Evolutionary conservation across 2,113 vertebrate species (phyloP).

Genomic region (Bubo scandiacus): DNA sequence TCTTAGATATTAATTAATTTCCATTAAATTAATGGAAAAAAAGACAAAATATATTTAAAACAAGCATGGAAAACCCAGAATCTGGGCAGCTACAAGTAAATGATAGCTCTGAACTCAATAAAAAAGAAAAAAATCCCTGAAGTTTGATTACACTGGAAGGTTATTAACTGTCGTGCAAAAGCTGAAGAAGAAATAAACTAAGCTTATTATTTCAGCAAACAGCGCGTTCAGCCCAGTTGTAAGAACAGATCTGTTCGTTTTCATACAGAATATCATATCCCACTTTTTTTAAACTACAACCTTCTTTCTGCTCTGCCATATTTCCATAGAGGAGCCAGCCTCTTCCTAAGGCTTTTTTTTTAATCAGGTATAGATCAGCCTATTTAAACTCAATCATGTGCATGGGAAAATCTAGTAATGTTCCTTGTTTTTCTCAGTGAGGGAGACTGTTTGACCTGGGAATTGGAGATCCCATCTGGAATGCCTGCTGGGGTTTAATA

Average conservation of each 20-base stretch:
- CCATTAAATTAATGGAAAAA: neutral
- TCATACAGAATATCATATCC: neutral
- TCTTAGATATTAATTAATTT: neutral
- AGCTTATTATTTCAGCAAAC: neutral
- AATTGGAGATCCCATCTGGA: neutral
- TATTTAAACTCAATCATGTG: neutral
- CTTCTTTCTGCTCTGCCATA: neutral
- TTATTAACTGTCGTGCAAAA: neutral
- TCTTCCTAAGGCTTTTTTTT: neutral
- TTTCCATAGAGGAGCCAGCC: neutral
- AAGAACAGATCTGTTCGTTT: neutral
- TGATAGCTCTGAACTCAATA: neutral
- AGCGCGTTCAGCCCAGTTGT: neutral
- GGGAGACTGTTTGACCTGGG: neutral
- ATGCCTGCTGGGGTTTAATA: neutral
- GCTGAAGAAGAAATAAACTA: neutral
- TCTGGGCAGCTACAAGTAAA: neutral
- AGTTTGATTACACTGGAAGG: neutral
- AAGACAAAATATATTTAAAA: neutral
- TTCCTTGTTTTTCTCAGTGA: neutral
- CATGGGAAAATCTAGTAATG: neutral
- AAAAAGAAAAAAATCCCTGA: neutral
- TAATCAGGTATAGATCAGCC: neutral
- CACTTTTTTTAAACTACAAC: neutral
- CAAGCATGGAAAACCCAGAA: neutral